Evolutionary conservation across 2,888 invertebrate genomes (phyloP), one percentile per base, ranked within the genome.

Genomic region (Augochlorella aurata): DNA sequence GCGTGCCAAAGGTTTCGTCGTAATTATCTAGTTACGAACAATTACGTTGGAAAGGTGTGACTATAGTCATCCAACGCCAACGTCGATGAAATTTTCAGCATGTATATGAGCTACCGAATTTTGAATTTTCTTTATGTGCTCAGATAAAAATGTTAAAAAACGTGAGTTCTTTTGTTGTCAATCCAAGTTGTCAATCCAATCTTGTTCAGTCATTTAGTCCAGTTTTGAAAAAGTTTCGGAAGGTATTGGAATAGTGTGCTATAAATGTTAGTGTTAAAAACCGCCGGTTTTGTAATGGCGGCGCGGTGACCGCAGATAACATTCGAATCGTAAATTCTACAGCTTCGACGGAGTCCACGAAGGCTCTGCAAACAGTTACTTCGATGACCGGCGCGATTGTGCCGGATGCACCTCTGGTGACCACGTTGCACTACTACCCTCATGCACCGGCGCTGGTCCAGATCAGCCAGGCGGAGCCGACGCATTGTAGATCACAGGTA

Each of bases 351-450:
- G 93, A 93, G 75, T 92, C 93, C 49, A 92, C 91, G 78, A 93
- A 93, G 87, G 91, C 92, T 29, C 80, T 93, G 74, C 93, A 93
- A 85, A 93, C 92, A 38, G 91, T 93, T 79, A 92, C 93, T 47
- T 92, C 93, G 83, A 90, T 93, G 92, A 91, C 92, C 54, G 91
- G 91, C 44, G 87, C 92, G 75, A 77, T 93, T 68, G 89, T 93
- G 58, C 92, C 92, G 21, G 93, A 93, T 67, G 79, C 92, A 54
- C 91, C 93, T 21, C 87, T 93, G 80, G 89, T 93, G 66, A 93
- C 93, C 58, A 92, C 93, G n/a, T 83, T 93, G 24, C 93, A 93
- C 78, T 93, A 93, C 78, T 93, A 93, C 76, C 93, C 93, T n/a
- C 93, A 92, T 67, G 90, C 93, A 44, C 92, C 93, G 44, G 90